Base-by-base conservation (phyloP, 2,797 vertebrate species). In the Erpetoichthys calabaricus region DNA sequence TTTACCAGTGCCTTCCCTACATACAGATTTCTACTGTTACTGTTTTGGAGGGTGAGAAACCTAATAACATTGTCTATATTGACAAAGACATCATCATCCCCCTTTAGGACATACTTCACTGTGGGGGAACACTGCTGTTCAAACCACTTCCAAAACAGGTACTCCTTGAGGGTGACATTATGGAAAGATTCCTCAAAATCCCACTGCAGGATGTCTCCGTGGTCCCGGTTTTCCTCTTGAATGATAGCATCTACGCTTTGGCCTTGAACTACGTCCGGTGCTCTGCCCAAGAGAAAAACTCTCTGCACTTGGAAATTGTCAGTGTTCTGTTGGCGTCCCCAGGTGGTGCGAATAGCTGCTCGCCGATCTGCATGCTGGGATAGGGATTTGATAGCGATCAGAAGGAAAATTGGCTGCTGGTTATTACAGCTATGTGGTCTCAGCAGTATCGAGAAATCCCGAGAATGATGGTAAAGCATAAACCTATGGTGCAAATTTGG, bases 151-250 rank as follows among this genome's bases (percentile, higher is more conserved):
- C 63, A 65, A 57, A 68, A 65, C 45, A 65, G 61, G 1, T 61
- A 44, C 60, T 68, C 66, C 46, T 68, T 65, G 45, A 68, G 59
- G 1, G 66, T 63, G 43, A 68, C 57, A 8, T 68, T 68, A 56
- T 55, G 65, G 60, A 68, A 68, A 4, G 66, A 65, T 55, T 68
- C 66, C 4, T 5, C 47, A 45, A 68, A 68, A 47, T 41, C 52
- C 66, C 64, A 65, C 52, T 63, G 64, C 4, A 68, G 47, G 5
- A 68, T 53, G 59, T 68, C 64, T 1, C 62, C 46, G 5, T 65
- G 42, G 3, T 49, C 53, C 8, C 10, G 6, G 43, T 47, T 62
- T 59, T 68, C 66, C n/a, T 59, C 49, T 5, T 9, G 52, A 52
- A 68, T 43, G 8, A 45, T 8, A 2, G 8, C 10, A 8, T 61